Base-by-base conservation (phyloP, 2,888 invertebrate species). In the Heliconius charithonia region DNA sequence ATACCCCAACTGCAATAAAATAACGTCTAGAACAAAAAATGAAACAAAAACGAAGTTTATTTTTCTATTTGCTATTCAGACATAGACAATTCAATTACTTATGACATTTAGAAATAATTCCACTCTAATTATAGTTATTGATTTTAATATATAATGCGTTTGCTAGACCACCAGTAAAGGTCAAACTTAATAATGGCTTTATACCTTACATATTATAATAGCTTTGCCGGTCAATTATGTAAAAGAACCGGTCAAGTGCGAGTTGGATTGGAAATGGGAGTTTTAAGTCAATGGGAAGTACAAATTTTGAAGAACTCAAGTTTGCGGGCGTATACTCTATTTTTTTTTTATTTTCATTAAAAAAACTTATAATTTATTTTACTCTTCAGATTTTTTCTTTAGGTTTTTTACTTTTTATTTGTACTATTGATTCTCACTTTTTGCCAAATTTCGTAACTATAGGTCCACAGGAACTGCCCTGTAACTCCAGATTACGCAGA, bases 161-260 rank as follows among this genome's bases (percentile, higher is more conserved):
- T 67, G 67, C 41, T 45, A 69, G 69, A 45, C 69, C 6, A 67
- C 6, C 25, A 41, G 25, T 56, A 79, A 77, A 80, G 80, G 79
- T 69, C 75, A 77, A 27, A 70, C 27, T 69, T n/a, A 51, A 75
- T 63, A 77, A 59, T 67, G 72, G 71, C 66, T 76, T 76, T 75
- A 79, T 76, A 65, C 69, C 67, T 73, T 45, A 56, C 71, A 63
- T 27, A 16, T 62, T 62, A 62, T 62, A 51, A 63, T 72, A 75
- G 75, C 77, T 75, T 79, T 63, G 25, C 51, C 71, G 73, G 81
- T 79, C 79, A 77, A 75, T 79, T 79, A 75, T 72, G 10, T 69
- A 59, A 59, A 59, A 59, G 56, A 59, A 59, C 3, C 2, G 0
- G 51, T 51, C 51, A 51, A 51, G 51, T 51, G 19, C 51, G 51